A percentile compares a stretch with the other conserved stretches of the same genome.
Conservation (phyloP, 2,888 invertebrate species). For the Caradrina clavipalpis region DNA sequence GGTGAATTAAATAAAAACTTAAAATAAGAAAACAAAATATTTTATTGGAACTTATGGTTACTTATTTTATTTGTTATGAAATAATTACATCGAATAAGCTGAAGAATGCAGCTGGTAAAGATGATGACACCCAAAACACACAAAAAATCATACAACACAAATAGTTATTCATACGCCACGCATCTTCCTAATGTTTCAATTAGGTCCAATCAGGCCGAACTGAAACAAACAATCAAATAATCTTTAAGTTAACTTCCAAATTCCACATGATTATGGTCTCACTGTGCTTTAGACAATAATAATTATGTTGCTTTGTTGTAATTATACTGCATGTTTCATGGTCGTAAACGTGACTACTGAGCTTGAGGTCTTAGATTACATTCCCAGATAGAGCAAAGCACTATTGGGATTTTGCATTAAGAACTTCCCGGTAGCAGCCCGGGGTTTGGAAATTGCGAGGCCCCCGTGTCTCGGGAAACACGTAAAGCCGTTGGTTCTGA, state of each 20-base stretch:
- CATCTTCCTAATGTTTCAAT: constrained; percentile 9
- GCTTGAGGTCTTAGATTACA: too few relatives aligned
- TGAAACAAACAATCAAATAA: constrained; percentile 48
- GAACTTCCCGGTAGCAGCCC: too few relatives aligned
- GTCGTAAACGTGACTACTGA: neutral
- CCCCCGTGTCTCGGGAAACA: too few relatives aligned
- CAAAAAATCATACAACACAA: neutral
- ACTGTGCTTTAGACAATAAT: neutral
- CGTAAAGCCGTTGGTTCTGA: too few relatives aligned
- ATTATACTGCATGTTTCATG: neutral
- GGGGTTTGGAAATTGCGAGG: too few relatives aligned
- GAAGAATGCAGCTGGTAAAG: neutral
- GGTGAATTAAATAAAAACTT: neutral
- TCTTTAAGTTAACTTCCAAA: neutral
- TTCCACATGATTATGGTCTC: neutral
- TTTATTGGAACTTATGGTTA: constrained; percentile 4
- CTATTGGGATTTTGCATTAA: too few relatives aligned
- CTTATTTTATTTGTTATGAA: neutral
- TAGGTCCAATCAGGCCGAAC: constrained; percentile 64
- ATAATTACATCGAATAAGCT: neutral
- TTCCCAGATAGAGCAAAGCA: too few relatives aligned
- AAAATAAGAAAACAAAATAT: neutral
- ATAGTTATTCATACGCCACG: neutral
- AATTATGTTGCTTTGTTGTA: neutral
- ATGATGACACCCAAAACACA: neutral